Conservation (phyloP, 2,113 vertebrate species). For the Microcebus lehilahytsara region DNA sequence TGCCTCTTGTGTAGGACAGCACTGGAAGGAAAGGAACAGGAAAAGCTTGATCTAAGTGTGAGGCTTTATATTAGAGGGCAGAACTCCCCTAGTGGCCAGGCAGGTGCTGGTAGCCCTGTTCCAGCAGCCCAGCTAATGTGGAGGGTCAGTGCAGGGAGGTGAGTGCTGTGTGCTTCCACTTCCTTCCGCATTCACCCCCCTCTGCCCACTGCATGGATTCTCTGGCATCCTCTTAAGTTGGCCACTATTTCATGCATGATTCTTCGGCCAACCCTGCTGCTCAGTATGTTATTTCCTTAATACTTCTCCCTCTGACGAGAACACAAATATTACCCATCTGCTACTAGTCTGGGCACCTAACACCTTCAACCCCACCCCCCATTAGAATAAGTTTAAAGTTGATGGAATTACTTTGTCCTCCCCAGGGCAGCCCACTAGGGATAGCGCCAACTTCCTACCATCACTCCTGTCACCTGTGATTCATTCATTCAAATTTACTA, state of each 20-base stretch:
- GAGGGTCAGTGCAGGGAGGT: background rate
- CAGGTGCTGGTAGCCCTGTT: background rate
- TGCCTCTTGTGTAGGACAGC: background rate
- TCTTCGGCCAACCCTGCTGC: background rate
- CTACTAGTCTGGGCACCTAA: background rate
- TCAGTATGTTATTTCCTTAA: background rate
- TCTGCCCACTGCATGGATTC: background rate
- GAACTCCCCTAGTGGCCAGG: background rate
- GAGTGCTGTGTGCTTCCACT: background rate
- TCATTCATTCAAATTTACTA: slow-evolving; percentile 68
- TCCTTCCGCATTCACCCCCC: background rate
- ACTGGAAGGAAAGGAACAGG: background rate
- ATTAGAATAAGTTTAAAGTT: background rate
- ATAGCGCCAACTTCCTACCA: slow-evolving; percentile 45
- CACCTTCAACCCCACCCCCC: background rate
- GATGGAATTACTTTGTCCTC: background rate
- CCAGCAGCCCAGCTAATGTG: background rate
- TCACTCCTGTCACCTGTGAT: slow-evolving; percentile 35
- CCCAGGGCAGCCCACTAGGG: background rate
- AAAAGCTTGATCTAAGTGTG: background rate
- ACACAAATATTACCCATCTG: background rate
- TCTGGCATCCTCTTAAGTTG: background rate
- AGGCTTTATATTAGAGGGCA: background rate
- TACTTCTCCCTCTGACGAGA: background rate
- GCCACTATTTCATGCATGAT: background rate